Evolutionary conservation across 2,113 vertebrate species (phyloP).

Genomic region (Amphilophus citrinellus): DNA sequence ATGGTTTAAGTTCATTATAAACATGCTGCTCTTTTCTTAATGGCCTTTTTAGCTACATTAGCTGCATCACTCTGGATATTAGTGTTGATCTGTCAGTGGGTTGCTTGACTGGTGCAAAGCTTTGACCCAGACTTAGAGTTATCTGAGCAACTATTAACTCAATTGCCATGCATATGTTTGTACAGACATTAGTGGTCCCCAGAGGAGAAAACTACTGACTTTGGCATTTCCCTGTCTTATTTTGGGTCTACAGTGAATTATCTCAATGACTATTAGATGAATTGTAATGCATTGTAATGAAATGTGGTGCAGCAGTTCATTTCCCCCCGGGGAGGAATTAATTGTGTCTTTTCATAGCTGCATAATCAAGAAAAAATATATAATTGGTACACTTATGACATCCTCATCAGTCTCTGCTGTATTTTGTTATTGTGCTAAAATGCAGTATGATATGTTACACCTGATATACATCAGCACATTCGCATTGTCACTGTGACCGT

Average conservation of each 20-base stretch:
- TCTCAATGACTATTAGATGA: background rate
- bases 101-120: background rate
- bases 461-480: background rate
- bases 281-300: background rate
- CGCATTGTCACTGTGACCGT: background rate
- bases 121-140: background rate
- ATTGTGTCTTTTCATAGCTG: background rate
- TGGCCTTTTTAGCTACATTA: constrained; percentile 9
- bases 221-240: background rate
- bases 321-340: constrained; percentile 1
- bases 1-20: constrained; percentile 5
- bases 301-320: constrained; percentile 1
- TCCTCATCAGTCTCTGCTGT: background rate
- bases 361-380: background rate
- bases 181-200: constrained; percentile 5
- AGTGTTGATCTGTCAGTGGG: constrained; percentile 10
- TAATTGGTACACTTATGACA: background rate
- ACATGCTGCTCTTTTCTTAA: background rate
- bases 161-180: background rate
- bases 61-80: background rate
- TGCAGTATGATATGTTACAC: background rate
- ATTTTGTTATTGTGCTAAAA: background rate
- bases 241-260: background rate
- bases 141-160: constrained; percentile 11
- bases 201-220: constrained; percentile 9